Conservation (phyloP, 2,888 invertebrate species). For the Tethea ocularis region DNA sequence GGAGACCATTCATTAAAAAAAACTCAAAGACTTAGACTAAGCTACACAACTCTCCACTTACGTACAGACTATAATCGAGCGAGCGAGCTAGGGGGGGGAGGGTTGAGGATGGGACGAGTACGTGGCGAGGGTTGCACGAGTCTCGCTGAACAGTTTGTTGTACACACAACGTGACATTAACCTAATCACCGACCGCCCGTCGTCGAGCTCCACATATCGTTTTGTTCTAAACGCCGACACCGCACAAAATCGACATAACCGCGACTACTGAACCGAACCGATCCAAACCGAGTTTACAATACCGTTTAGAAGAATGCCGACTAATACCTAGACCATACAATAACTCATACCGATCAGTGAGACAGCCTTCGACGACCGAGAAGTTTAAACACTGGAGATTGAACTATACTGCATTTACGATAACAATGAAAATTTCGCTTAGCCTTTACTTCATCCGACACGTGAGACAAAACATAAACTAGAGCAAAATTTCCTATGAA, state of each 20-base stretch:
- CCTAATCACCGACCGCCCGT: constrained; percentile 54
- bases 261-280: constrained; percentile 9
- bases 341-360: constrained; percentile 56
- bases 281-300: constrained; percentile 35
- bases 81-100: constrained; percentile 22
- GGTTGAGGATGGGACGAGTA: constrained; percentile 26
- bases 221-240: constrained; percentile 65
- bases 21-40: constrained; percentile 55
- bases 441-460: neutral
- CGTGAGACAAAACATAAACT: constrained; percentile 6
- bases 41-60: constrained; percentile 53
- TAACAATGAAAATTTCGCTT: neutral
- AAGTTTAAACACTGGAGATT: neutral
- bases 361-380: constrained; percentile 36
- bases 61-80: constrained; percentile 45
- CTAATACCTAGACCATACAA: constrained; percentile 41
- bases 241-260: constrained; percentile 23
- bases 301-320: constrained; percentile 37
- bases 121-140: constrained; percentile 41
- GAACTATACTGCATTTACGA: neutral
- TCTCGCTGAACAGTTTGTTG: constrained; percentile 80
- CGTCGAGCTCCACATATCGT: constrained; percentile 34
- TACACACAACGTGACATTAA: constrained; percentile 75
- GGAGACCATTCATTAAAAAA: constrained; percentile 46
- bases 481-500: neutral